Evolutionary conservation across 2,888 invertebrate species (phyloP).

Genomic region (Rhabditophanes sp.): DNA sequence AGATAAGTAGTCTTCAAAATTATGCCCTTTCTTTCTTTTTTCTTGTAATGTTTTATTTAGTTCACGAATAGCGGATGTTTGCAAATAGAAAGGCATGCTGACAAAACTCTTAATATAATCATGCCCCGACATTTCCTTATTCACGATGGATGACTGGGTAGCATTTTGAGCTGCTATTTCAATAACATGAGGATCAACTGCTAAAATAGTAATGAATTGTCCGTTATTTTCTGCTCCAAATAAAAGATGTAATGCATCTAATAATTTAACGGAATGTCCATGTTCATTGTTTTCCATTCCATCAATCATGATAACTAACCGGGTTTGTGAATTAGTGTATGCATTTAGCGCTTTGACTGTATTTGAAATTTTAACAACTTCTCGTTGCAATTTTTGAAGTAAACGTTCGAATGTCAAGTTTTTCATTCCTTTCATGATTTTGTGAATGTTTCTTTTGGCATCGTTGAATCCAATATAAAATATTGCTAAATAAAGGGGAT

Average conservation of each 20-base stretch:
- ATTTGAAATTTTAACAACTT: constrained; percentile 65
- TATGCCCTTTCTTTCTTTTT: too few relatives aligned
- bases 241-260: constrained; percentile 83
- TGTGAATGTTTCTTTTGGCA: too few relatives aligned
- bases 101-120: constrained; percentile 60
- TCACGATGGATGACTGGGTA: too few relatives aligned
- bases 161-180: too few relatives aligned
- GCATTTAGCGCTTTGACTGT: constrained; percentile 81
- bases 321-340: constrained; percentile 68
- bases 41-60: too few relatives aligned
- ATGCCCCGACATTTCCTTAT: constrained; percentile 41
- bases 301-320: constrained; percentile 50
- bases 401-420: constrained; percentile 59
- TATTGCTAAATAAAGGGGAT: too few relatives aligned
- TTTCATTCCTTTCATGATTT: constrained; percentile 52
- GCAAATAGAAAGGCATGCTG: constrained; percentile 88
- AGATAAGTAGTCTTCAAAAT: too few relatives aligned
- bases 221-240: constrained; percentile 72
- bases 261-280: constrained; percentile 49
- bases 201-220: constrained; percentile 78
- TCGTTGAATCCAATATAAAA: too few relatives aligned
- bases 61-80: too few relatives aligned
- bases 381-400: constrained; percentile 38
- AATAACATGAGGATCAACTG: constrained; percentile 95
- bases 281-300: constrained; percentile 85